A percentile compares a stretch with the other conserved stretches of the same genome.
Evolutionary conservation across 1,140 invertebrate genomes (phyloP).

Genomic region (Drosophila sulfurigaster): DNA sequence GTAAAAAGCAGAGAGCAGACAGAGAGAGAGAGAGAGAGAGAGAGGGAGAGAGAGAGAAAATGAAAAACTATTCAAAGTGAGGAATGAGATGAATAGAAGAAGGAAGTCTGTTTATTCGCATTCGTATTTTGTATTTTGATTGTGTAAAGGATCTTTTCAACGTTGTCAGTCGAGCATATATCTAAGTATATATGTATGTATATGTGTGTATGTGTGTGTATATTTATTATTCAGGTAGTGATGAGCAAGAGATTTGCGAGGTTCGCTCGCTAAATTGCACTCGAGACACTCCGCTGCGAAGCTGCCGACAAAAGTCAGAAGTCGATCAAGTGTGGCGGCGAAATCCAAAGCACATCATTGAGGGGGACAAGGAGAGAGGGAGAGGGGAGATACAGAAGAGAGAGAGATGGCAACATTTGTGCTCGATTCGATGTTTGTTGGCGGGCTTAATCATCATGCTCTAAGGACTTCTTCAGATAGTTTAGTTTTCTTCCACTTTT

Average conservation of each 20-base stretch:
- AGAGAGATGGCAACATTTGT: neutral
- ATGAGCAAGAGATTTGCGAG: conserved; percentile 26
- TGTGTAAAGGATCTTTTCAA: neutral
- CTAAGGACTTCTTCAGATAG: neutral
- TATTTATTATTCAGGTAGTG: conserved; percentile 1
- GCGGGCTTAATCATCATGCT: conserved; percentile 29
- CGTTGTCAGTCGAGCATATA: too few relatives aligned
- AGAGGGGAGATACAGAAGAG: neutral
- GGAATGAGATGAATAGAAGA: too few relatives aligned
- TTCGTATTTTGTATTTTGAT: conserved; percentile 4
- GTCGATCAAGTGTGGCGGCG: conserved; percentile 73
- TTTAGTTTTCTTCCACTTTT: conserved; percentile 14
- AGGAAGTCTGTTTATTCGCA: neutral
- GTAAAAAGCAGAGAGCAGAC: neutral
- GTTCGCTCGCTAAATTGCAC: conserved; percentile 67
- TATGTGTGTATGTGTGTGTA: too few relatives aligned
- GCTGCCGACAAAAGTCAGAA: conserved; percentile 69
- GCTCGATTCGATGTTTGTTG: conserved; percentile 50
- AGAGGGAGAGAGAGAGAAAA: neutral
- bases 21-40: neutral
- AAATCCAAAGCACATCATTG: conserved; percentile 11
- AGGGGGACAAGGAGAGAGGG: neutral
- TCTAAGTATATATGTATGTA: too few relatives aligned
- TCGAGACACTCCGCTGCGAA: conserved; percentile 43
- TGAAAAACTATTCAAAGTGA: too few relatives aligned